phyloP scores from a whole-genome alignment of 2,888 invertebrate genomes.

The Cotesia congregata region DNA sequence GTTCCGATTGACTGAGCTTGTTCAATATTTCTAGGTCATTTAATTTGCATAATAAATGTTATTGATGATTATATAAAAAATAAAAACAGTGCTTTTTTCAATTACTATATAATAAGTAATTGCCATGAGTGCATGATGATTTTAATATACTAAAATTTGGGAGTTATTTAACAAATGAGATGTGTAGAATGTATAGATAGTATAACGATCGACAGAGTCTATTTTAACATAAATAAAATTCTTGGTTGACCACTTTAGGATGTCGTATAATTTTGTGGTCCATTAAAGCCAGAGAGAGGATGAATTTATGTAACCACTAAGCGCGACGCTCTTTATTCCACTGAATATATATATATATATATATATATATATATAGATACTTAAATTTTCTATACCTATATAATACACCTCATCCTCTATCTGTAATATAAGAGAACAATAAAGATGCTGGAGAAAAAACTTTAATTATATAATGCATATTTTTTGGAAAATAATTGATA shows the following conservation, averaged over 20 bases:
- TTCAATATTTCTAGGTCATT: constrained; percentile 46
- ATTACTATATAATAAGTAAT: no score
- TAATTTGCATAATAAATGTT: background rate
- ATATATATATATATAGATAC: background rate
- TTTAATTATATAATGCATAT: no score
- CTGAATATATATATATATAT: background rate
- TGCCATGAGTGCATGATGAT: no score
- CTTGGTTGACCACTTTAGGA: constrained; percentile 10
- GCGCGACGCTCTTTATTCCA: background rate
- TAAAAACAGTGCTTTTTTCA: no score
- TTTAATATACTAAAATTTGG: no score
- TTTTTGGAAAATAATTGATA: no score
- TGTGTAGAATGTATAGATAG: no score
- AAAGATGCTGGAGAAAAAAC: no score
- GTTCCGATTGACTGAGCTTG: constrained; percentile 46
- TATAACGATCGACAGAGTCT: constrained; percentile 5
- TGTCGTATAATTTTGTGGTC: constrained; percentile 16
- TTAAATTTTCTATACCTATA: background rate
- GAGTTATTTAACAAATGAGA: constrained; percentile 8
- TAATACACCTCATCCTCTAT: background rate
- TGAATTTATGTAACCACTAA: constrained; percentile 13
- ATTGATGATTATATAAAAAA: no score
- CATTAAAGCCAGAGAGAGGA: constrained; percentile 3
- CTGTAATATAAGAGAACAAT: background rate
- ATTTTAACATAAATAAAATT: background rate